Conservation (phyloP, 1,140 invertebrate genomes). For the Heliconius nattereri region DNA sequence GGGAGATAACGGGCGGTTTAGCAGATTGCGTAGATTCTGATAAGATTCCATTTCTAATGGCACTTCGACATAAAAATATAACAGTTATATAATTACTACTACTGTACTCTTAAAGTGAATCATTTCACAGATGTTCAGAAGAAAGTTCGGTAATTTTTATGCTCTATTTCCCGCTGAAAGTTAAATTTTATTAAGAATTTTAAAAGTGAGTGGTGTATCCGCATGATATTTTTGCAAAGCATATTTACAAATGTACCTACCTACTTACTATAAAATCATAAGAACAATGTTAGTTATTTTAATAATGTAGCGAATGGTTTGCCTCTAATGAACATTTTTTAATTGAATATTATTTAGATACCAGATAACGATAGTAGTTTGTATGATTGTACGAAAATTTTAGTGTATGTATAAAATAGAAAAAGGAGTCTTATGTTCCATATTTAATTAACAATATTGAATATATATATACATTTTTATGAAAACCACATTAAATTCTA, state of each 20-base stretch:
- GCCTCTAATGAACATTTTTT: background rate
- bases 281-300: background rate
- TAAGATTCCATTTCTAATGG: constrained; percentile 59
- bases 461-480: background rate
- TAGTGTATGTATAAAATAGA: too few species aligned
- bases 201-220: constrained; percentile 60
- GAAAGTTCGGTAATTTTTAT: constrained; percentile 37
- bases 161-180: constrained; percentile 62
- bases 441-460: background rate
- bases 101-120: constrained; percentile 19
- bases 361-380: constrained; percentile 16
- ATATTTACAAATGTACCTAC: constrained; percentile 30
- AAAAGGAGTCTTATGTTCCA: too few species aligned
- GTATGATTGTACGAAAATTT: background rate
- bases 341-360: background rate
- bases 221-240: constrained; percentile 49
- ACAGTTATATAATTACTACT: constrained; percentile 33
- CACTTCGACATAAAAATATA: constrained; percentile 24
- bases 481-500: background rate
- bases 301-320: background rate
- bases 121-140: constrained; percentile 13
- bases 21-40: constrained; percentile 73
- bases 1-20: constrained; percentile 75
- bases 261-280: background rate
- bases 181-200: constrained; percentile 61